phyloP scores from a whole-genome alignment of 2,888 invertebrate species.

The Callosobruchus maculatus region DNA sequence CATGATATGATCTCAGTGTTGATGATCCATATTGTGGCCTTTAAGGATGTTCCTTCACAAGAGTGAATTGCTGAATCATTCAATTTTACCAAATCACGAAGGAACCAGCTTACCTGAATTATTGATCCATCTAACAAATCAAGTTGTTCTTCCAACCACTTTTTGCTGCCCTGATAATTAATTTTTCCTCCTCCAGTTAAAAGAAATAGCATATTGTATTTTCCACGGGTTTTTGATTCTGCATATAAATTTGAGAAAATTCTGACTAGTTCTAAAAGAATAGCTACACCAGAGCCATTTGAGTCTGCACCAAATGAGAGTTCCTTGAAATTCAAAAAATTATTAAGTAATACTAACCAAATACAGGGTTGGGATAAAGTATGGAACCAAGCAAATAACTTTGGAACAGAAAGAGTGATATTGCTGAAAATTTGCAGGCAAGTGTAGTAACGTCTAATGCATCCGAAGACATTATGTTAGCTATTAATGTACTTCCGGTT shows the following conservation, averaged over 20 bases:
- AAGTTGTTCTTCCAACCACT: slow-evolving; percentile 91
- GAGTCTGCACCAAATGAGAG: slow-evolving; percentile 87
- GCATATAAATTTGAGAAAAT: slow-evolving; percentile 85
- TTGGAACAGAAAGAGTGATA: too few species aligned
- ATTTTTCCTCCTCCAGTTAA: slow-evolving; percentile 86
- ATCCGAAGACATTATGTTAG: too few species aligned
- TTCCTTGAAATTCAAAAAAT: slow-evolving; percentile 56
- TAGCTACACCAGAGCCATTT: slow-evolving; percentile 87
- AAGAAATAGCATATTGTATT: slow-evolving; percentile 80
- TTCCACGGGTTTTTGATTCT: slow-evolving; percentile 66
- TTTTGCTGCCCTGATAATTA: slow-evolving; percentile 93
- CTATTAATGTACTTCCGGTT: too few species aligned
- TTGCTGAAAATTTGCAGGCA: too few species aligned
- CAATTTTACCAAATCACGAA: too few species aligned
- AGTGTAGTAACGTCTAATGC: too few species aligned
- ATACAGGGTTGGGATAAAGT: too few species aligned
- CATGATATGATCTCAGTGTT: too few species aligned
- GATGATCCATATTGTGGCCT: too few species aligned
- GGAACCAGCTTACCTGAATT: slow-evolving; percentile 59
- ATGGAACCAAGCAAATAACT: too few species aligned
- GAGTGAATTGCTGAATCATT: too few species aligned
- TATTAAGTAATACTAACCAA: slow-evolving; percentile 3
- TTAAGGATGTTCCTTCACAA: too few species aligned
- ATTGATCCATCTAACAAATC: slow-evolving; percentile 71
- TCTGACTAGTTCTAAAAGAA: slow-evolving; percentile 81